Percentiles rank a stretch among this genome's conserved stretches.
These are phyloP conservation scores for Campoplex nolae DNA, from an alignment of 2,888 invertebrate genomes.

Conservation along the genomic window DNA sequence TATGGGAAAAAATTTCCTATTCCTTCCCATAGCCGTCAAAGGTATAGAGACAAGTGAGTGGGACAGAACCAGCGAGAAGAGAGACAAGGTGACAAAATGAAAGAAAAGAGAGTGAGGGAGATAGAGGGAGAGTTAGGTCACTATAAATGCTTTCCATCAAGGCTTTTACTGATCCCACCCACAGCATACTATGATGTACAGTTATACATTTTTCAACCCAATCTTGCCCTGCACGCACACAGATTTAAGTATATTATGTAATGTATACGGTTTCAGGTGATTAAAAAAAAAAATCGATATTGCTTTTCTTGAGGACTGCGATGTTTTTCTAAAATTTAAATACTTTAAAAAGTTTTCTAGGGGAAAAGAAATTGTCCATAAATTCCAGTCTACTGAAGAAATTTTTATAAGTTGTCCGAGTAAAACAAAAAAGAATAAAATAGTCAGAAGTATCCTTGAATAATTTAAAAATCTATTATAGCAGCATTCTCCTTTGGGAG, in stretches of 20 bases:
- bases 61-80: constrained; percentile 40
- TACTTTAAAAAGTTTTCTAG: too few species aligned
- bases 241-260: not conserved
- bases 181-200: constrained; percentile 36
- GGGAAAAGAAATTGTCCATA: too few species aligned
- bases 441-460: too few species aligned
- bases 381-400: too few species aligned
- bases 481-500: too few species aligned
- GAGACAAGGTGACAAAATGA: constrained; percentile 14
- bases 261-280: not conserved
- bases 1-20: constrained; percentile 57
- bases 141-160: constrained; percentile 57
- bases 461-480: too few species aligned
- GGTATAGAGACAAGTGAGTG: constrained; percentile 45
- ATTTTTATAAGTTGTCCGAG: too few species aligned
- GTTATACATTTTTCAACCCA: constrained; percentile 44
- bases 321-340: too few species aligned
- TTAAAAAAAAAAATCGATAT: too few species aligned
- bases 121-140: constrained; percentile 47
- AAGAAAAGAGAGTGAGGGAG: constrained; percentile 27
- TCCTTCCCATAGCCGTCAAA: constrained; percentile 61
- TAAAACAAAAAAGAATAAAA: too few species aligned
- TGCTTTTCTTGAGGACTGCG: too few species aligned
- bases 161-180: constrained; percentile 67
- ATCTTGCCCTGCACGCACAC: constrained; percentile 20